phyloP scores from a whole-genome alignment of 2,888 invertebrate species.

The Incurvaria masculella region DNA sequence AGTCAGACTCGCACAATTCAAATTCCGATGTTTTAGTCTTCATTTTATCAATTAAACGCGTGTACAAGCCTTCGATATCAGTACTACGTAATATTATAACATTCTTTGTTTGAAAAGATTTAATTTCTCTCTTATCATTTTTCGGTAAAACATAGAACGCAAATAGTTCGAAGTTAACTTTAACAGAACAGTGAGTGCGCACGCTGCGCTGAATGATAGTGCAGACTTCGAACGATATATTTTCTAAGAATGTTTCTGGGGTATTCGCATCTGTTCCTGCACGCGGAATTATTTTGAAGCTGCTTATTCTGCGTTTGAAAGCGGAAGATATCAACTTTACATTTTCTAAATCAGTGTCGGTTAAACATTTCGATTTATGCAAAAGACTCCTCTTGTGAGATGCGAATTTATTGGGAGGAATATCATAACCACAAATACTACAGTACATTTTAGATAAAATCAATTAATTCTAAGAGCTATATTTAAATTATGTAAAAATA shows the following conservation, averaged over 20 bases:
- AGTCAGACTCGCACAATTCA: slow-evolving; percentile 1
- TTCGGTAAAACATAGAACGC: slow-evolving; percentile 1
- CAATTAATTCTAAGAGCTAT: no score
- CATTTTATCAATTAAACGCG: background rate
- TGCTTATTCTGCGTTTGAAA: background rate
- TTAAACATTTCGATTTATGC: slow-evolving; percentile 4
- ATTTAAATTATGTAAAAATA: no score
- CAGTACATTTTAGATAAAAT: no score
- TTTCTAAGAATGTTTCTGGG: slow-evolving; percentile 3
- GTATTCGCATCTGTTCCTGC: background rate
- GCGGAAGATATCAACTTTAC: background rate
- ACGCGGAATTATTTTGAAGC: background rate
- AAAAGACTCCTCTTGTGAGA: no score
- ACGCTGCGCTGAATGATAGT: background rate
- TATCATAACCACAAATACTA: no score
- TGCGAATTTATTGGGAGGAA: no score
- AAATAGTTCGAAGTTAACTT: slow-evolving; percentile 2
- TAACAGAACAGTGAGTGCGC: background rate
- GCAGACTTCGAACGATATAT: background rate
- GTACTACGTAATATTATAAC: background rate
- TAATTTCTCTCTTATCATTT: background rate
- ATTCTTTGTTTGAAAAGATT: slow-evolving; percentile 4
- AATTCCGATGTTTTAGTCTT: background rate
- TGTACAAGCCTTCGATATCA: background rate
- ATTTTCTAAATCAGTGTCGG: slow-evolving; percentile 2